phyloP scores from a whole-genome alignment of 2,888 invertebrate genomes.

The Nemapogon koenigi region DNA sequence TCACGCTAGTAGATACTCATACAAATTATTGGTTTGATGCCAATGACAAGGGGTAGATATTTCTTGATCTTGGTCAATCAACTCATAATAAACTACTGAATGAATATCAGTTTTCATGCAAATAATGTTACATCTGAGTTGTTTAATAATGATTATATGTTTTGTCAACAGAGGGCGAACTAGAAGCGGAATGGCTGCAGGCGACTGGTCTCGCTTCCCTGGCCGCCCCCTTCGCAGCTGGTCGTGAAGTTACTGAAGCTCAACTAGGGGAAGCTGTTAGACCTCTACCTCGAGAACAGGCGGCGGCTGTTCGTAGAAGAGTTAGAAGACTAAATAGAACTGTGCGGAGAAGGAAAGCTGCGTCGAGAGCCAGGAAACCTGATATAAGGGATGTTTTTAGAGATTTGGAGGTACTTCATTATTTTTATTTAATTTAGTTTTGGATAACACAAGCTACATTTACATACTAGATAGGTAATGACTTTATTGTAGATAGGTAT shows the following conservation, averaged over 20 bases:
- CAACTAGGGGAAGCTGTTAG: conserved; percentile 69
- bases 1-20: no score
- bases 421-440: no score
- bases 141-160: not conserved
- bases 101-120: no score
- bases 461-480: no score
- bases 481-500: no score
- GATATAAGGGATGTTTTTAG: conserved; percentile 86
- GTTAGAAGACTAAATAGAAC: conserved; percentile 81
- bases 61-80: no score
- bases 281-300: conserved; percentile 73
- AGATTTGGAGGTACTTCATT: conserved; percentile 75
- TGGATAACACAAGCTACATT: no score
- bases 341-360: conserved; percentile 66
- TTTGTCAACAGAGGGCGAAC: conserved; percentile 70
- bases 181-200: conserved; percentile 78
- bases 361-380: conserved; percentile 68
- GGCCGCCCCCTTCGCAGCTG: conserved; percentile 73
- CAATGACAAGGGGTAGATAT: no score
- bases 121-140: not conserved
- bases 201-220: conserved; percentile 76
- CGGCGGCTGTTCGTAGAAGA: conserved; percentile 76
- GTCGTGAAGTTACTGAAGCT: conserved; percentile 70
- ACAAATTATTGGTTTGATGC: no score
- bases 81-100: no score